Base-by-base conservation (phyloP, 1,140 invertebrate species). In the Drosophila serrata region DNA sequence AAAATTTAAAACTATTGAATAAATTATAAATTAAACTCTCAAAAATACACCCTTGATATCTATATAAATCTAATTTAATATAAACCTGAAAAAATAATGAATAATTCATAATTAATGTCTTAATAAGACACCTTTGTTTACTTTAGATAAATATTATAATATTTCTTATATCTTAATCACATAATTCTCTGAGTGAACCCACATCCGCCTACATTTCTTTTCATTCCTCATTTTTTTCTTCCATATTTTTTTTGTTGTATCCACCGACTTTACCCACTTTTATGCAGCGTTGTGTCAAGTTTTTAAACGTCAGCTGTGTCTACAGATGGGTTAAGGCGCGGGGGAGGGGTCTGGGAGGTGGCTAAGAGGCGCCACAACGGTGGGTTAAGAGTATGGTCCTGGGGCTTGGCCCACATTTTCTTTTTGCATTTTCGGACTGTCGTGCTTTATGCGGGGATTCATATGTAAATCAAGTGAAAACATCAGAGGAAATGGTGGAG, bases 391-490 rank as follows among this genome's bases (percentile, higher is more conserved):
- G 53, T 53, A 37, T 46, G 73, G 72, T 70, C 61, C 65, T 59
- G 64, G 42, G 58, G 53, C 77, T 61, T 80, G 81, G 70, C 82
- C 73, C 59, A 80, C 77, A 74, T 85, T 85, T 85, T 81, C 65
- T 73, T 85, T 60, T 84, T 60, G 75, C 58, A 63, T 65, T 79
- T 72, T 82, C 80, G 48, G 37, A 75, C 70, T 62, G 62, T 37
- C 78, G 61, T 77, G 68, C 72, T 65, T 79, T 84, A 82, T 84
- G 81, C 65, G 74, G 56, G 74, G 56, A 85, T 85, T 85, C 81
- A 65, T 81, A 85, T 85, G 81, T 80, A 85, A 85, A 85, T 85
- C 59, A 85, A 81, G 76, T 68, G 58, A 79, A 79, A 80, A 79
- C 76, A 79, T 60, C 55, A 57, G 43, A 48, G 61, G 24, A n/a